Conservation (phyloP, 2,113 vertebrate species). For the Ivindomyrus marchei region DNA sequence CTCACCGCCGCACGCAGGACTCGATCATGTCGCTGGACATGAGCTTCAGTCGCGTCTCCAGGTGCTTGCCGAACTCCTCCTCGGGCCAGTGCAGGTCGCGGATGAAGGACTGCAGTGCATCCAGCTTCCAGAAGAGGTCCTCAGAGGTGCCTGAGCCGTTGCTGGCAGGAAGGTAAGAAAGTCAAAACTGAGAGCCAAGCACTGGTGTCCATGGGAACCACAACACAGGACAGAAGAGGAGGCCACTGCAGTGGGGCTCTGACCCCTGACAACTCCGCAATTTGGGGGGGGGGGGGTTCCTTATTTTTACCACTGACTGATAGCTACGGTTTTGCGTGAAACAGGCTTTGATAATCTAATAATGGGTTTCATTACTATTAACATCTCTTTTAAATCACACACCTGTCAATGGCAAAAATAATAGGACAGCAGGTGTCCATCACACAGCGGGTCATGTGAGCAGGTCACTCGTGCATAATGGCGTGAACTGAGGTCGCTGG, state of each 20-base stretch:
- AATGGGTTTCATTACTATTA: neutral
- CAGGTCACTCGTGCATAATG: conserved; percentile 74
- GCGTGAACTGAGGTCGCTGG: conserved; percentile 29
- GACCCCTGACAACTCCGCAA: conserved; percentile 51
- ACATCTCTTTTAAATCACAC: neutral
- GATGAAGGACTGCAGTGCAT: conserved; percentile 96
- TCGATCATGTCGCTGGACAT: conserved; percentile 99
- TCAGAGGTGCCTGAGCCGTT: conserved; percentile 95
- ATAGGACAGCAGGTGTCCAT: conserved; percentile 38
- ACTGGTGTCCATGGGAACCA: neutral
- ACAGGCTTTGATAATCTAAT: neutral
- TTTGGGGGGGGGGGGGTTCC: conserved; percentile 58
- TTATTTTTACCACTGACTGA: conserved; percentile 69
- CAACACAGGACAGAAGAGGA: conserved; percentile 50
- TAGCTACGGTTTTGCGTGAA: neutral
- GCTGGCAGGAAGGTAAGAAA: conserved; percentile 57
- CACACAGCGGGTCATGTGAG: conserved; percentile 53
- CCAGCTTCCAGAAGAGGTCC: conserved; percentile 98
- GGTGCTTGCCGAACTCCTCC: conserved; percentile 95
- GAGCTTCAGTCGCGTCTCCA: conserved; percentile 91
- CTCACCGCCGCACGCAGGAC: conserved; percentile 90
- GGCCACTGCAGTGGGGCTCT: conserved; percentile 53
- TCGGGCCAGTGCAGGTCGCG: conserved; percentile 96
- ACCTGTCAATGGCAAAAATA: conserved; percentile 68
- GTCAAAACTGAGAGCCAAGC: neutral